Evolutionary conservation across 2,888 invertebrate species (phyloP), one percentile per base, ranked within the genome.

Genomic region (Ichneumon xanthorius): DNA sequence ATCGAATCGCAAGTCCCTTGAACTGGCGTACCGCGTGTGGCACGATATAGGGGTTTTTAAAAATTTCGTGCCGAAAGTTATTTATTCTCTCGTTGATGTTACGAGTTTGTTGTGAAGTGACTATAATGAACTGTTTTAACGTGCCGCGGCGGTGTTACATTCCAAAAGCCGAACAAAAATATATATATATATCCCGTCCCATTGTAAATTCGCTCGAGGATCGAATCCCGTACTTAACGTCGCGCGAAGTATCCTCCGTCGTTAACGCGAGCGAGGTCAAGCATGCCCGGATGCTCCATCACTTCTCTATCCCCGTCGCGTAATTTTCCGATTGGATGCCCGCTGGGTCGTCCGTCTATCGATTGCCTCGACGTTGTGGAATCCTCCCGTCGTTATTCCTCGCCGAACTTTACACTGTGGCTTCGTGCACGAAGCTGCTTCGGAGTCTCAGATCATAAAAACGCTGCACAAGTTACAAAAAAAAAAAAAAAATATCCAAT

Each of bases 131-230:
- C 26, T 22, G 75, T 67, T 77, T 68, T 70, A 75, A 70, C 53
- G 70, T 65, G 45, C 33, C 63, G 58, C 58, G 45, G 30, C 70
- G 67, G 63, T 78, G 75, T 84, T 82, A 85, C 81, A 85, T 85
- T 85, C 85, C 85, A 78, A 53, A 53, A 65, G 19, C 48, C 45
- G 45, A 48, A 48, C 0, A 53, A n/a, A 53, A 30, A 30, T 4
- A 45, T 14, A 48, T 16, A 48, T 48, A 48, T 48, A 22, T 45
- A 53, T 65, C 72, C 16, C 48, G 16, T 40, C 53, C 61, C 33
- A 58, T 26, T 14, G 65, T 53, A 33, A 53, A 80, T 65, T 79
- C 50, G 37, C 63, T 63, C 63, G 50, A 78, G 19, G 16, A 70
- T 70, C n/a, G 58, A 58, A 58, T 0, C 7, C 45, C 45, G 45